phyloP scores from a whole-genome alignment of 2,888 invertebrate genomes.

The Drosophila nr. perissopoda region DNA sequence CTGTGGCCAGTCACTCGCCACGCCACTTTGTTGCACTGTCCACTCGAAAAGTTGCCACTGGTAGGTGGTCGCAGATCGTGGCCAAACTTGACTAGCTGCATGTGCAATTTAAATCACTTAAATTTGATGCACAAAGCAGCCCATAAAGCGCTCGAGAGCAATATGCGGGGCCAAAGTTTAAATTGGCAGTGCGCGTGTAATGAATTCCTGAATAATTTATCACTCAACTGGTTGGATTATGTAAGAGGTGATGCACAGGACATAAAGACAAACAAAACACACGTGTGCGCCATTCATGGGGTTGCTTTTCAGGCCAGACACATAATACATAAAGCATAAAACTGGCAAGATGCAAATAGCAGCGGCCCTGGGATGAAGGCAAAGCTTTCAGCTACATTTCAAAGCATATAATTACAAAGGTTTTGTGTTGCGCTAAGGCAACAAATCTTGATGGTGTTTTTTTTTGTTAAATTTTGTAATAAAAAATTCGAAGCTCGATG shows the following conservation, averaged over 20 bases:
- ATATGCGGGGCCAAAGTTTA: constrained; percentile 27
- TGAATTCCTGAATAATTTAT: constrained; percentile 74
- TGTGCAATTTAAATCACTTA: constrained; percentile 65
- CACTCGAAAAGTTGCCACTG: constrained; percentile 10
- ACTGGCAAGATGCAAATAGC: constrained; percentile 11
- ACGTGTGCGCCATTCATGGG: constrained; percentile 26
- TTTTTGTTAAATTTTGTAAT: neutral
- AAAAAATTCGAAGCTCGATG: neutral
- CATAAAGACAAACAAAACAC: constrained; percentile 42
- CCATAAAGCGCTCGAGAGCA: constrained; percentile 9
- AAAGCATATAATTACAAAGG: constrained; percentile 2
- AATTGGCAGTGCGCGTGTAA: constrained; percentile 61
- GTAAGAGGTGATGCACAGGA: constrained; percentile 24
- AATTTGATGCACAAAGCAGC: constrained; percentile 39
- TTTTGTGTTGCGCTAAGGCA: neutral
- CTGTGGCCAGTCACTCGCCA: neutral
- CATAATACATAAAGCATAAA: constrained; percentile 15
- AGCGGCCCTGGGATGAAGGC: neutral
- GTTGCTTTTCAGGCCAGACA: constrained; percentile 23
- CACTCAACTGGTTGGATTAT: constrained; percentile 35
- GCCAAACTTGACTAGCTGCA: constrained; percentile 29
- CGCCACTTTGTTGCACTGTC: constrained; percentile 8
- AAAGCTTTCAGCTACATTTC: constrained; percentile 29
- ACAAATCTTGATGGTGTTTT: neutral
- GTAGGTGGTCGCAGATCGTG: constrained; percentile 15